Percentiles rank a stretch among this genome's conserved stretches.
Evolutionary conservation across 1,140 invertebrate species (phyloP).

Genomic region (Telenomus remus): DNA sequence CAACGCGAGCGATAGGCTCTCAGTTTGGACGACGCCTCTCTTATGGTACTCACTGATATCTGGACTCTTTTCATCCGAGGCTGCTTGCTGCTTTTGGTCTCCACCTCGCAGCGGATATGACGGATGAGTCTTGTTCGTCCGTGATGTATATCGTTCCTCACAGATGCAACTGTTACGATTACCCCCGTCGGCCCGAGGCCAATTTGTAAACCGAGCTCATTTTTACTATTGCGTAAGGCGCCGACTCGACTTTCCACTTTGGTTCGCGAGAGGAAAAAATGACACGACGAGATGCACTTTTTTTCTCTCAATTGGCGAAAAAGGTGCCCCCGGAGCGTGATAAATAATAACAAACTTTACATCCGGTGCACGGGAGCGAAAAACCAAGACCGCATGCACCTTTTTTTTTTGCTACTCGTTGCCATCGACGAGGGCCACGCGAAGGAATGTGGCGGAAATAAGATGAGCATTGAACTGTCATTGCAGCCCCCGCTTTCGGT

Average conservation of each 20-base stretch:
- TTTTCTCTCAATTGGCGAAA: slow-evolving; percentile 1
- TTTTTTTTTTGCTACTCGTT: slow-evolving; percentile 42
- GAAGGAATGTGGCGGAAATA: slow-evolving; percentile 55
- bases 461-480: slow-evolving; percentile 22
- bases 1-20: slow-evolving; percentile 43
- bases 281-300: slow-evolving; percentile 14
- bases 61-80: slow-evolving; percentile 65
- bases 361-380: slow-evolving; percentile 35
- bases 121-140: slow-evolving; percentile 61
- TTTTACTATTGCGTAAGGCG: slow-evolving; percentile 13
- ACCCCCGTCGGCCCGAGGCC: slow-evolving; percentile 18
- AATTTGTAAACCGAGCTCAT: slow-evolving; percentile 21
- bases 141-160: slow-evolving; percentile 14
- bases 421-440: slow-evolving; percentile 45
- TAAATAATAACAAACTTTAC: slow-evolving; percentile 34
- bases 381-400: slow-evolving; percentile 39
- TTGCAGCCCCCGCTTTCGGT: background rate
- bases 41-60: slow-evolving; percentile 69
- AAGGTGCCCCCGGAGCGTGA: slow-evolving; percentile 2
- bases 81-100: slow-evolving; percentile 68
- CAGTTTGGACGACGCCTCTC: slow-evolving; percentile 65
- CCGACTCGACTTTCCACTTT: slow-evolving; percentile 13
- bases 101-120: slow-evolving; percentile 26
- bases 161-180: slow-evolving; percentile 43
- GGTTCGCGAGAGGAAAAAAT: background rate